Base-by-base conservation (phyloP, 2,113 vertebrate species). In the Embiotoca jacksoni region DNA sequence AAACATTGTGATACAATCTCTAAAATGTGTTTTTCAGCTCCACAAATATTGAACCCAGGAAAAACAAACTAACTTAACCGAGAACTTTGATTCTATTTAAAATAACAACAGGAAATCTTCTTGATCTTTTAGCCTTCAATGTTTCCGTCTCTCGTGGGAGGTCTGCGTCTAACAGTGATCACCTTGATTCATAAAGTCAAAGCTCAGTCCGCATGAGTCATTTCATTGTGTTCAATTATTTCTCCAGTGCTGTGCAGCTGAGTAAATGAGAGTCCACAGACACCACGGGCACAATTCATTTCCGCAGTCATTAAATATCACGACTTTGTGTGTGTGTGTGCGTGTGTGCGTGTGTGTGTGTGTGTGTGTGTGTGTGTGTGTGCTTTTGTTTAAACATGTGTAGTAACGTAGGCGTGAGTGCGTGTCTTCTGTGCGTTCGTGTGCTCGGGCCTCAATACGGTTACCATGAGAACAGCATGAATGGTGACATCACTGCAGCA, bases 401-500 rank as follows among this genome's bases (percentile, higher is more conserved):
- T 54, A 13, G 46, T n/a, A 7, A 57, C 41, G 7, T 10, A 30
- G 15, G 13, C 33, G 32, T 54, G 46, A 23, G 41, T 52, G 13
- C 33, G 32, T 54, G 46, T 31, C 44, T 52, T 30, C 47, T 14
- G 13, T 52, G 15, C 62, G 67, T 72, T 73, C 67, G 13, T 1
- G 3, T 56, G 23, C 30, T 70, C 30, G 72, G 54, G 77, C 75
- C 71, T 82, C 71, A 7, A 64, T 61, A 35, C 30, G 46, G 91
- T 92, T 92, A 72, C 91, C 91, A 91, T 90, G 92, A 84, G 72
- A 93, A 94, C 92, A 85, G 82, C 81, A 54, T 86, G 50, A 41
- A 67, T 36, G 76, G 76, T 93, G 94, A 94, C 88, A 86, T 93
- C 92, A 92, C 62, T 86, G 90, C 88, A 82, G 88, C 72, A 83